phyloP scores from a whole-genome alignment of 2,888 invertebrate species.

The Xylocampa areola region DNA sequence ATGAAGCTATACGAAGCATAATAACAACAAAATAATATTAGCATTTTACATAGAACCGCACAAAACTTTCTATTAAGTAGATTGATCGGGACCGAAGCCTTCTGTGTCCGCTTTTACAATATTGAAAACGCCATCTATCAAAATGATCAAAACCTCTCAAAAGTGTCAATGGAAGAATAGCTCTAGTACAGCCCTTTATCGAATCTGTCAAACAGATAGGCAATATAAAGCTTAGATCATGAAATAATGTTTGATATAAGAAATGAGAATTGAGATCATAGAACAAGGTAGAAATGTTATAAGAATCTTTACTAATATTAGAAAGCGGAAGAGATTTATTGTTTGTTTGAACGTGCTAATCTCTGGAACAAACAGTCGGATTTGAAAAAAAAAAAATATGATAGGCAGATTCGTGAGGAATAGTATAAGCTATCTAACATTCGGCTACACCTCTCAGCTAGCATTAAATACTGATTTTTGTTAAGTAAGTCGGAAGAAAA shows the following conservation, averaged over 20 bases:
- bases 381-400: no score
- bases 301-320: no score
- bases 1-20: conserved; percentile 6
- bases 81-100: conserved; percentile 13
- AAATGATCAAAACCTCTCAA: conserved; percentile 19
- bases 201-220: neutral
- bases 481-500: no score
- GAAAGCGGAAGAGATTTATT: no score
- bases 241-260: conserved; percentile 1
- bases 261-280: no score
- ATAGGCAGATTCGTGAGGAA: no score
- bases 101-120: conserved; percentile 12
- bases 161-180: conserved; percentile 6
- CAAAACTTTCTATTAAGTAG: conserved; percentile 15
- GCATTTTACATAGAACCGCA: conserved; percentile 8
- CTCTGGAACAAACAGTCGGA: no score
- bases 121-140: conserved; percentile 22
- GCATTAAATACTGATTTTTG: no score
- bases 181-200: neutral
- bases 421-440: no score
- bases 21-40: conserved; percentile 14
- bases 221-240: neutral
- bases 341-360: no score
- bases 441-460: no score
- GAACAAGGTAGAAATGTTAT: no score